Conservation (phyloP, 2,113 vertebrate species). For the Gnathonemus echidnorhynchus region DNA sequence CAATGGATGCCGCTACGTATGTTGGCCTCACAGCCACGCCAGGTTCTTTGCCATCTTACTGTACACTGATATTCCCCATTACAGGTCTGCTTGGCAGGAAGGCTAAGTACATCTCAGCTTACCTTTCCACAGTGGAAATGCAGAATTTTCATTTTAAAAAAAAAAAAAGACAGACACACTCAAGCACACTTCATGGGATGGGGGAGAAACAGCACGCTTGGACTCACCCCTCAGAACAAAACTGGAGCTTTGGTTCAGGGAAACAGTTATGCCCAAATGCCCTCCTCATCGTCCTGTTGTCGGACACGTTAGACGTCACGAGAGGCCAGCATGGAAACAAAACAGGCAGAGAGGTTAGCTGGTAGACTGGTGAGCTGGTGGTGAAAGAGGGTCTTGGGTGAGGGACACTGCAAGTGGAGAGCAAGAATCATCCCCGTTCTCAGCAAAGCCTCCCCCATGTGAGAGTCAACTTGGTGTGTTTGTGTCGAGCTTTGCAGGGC, state of each 20-base stretch:
- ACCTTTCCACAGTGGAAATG: not conserved
- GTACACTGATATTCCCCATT: not conserved
- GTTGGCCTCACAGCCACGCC: not conserved
- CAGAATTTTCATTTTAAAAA: not conserved
- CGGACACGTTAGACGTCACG: constrained; percentile 46
- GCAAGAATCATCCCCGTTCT: not conserved
- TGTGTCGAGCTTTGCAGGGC: not conserved
- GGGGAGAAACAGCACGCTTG: constrained; percentile 11
- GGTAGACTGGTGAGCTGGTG: not conserved
- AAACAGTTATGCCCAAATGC: constrained; percentile 88
- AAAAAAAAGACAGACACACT: not conserved
- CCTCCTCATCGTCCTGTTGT: constrained; percentile 94
- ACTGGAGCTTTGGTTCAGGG: constrained; percentile 71
- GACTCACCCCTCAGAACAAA: constrained; percentile 83
- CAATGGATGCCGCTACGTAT: not conserved
- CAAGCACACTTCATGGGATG: not conserved
- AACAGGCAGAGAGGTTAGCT: constrained; percentile 53
- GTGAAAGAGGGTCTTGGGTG: not conserved
- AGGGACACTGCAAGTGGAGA: not conserved
- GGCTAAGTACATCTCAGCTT: not conserved
- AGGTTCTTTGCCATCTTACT: not conserved
- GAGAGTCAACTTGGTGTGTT: not conserved
- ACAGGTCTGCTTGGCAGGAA: not conserved
- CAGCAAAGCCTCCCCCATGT: not conserved
- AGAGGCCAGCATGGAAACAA: constrained; percentile 57